Conservation (phyloP, 2,113 vertebrate genomes). For the Pluvialis apricaria region DNA sequence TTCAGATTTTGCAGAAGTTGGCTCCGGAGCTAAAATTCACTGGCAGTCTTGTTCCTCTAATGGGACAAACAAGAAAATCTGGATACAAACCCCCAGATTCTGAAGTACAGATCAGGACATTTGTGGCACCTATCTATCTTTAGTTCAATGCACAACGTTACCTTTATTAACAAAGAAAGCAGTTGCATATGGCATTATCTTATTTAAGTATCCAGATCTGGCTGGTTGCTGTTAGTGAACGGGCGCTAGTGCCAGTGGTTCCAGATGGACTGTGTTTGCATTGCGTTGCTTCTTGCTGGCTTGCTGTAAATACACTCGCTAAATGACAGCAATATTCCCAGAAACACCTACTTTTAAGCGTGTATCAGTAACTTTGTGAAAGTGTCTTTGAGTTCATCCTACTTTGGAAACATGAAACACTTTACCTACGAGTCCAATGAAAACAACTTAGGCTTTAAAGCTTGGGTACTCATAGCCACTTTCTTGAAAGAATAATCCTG, state of each 20-base stretch:
- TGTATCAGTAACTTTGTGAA: not conserved
- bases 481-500: constrained; percentile 3
- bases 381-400: not conserved
- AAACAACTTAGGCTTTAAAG: constrained; percentile 16
- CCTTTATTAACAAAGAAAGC: not conserved
- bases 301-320: not conserved
- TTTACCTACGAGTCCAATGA: constrained; percentile 3
- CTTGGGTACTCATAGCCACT: not conserved
- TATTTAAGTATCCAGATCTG: not conserved
- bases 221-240: not conserved
- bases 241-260: not conserved
- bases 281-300: not conserved
- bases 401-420: not conserved
- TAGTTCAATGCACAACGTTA: not conserved
- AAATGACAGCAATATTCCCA: not conserved
- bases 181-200: not conserved
- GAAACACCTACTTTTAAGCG: not conserved
- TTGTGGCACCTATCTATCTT: not conserved
- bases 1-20: not conserved
- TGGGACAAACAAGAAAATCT: not conserved
- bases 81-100: not conserved
- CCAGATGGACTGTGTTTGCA: not conserved
- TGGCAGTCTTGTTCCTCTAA: not conserved
- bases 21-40: not conserved
- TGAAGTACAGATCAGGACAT: not conserved